phyloP scores from a whole-genome alignment of 1,140 invertebrate species.

The Rhopalosiphum maidis region DNA sequence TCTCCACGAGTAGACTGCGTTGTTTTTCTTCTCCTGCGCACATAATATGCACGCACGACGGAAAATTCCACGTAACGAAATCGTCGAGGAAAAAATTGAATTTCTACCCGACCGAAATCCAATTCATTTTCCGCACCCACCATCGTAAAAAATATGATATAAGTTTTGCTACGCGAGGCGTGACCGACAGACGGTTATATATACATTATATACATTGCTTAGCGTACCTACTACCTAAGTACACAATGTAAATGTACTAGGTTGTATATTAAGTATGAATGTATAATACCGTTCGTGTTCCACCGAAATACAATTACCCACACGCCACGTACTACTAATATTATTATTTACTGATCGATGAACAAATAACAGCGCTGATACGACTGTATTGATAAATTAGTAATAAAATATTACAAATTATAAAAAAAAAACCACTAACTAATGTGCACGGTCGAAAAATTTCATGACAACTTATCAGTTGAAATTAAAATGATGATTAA shows the following conservation, averaged over 20 bases:
- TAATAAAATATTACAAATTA: neutral
- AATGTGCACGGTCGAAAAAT: neutral
- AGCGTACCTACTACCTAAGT: neutral
- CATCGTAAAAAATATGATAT: neutral
- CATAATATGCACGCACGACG: neutral
- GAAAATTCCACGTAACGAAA: neutral
- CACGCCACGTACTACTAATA: neutral
- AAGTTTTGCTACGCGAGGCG: neutral
- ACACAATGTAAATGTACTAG: neutral
- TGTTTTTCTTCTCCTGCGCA: neutral
- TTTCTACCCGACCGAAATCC: neutral
- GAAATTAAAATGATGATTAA: neutral
- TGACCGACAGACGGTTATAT: neutral
- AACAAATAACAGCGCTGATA: neutral
- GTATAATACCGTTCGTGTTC: conserved; percentile 12
- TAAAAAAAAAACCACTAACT: neutral
- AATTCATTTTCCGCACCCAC: neutral
- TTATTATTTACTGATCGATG: neutral
- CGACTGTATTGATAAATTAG: neutral
- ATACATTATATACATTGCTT: neutral
- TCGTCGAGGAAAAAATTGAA: neutral
- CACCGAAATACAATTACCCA: neutral
- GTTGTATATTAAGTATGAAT: conserved; percentile 8
- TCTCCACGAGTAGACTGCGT: neutral
- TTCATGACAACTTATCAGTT: neutral